Conservation (phyloP, 2,113 vertebrate genomes). For the Scytalopus superciliaris region DNA sequence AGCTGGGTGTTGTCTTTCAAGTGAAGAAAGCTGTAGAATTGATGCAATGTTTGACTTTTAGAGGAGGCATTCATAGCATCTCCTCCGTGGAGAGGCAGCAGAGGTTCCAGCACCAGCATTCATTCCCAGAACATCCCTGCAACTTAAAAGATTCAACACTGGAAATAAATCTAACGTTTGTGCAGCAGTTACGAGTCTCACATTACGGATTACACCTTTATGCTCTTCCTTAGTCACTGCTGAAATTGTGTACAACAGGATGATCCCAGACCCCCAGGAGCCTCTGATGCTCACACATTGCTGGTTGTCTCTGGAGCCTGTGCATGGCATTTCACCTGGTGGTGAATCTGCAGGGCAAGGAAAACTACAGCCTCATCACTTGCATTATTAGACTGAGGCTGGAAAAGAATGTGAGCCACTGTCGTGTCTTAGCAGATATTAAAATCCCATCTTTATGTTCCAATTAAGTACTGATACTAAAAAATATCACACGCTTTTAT, state of each 20-base stretch:
- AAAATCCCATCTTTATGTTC: neutral
- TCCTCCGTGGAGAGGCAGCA: neutral
- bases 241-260: neutral
- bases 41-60: constrained; percentile 42
- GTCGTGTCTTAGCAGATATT: neutral
- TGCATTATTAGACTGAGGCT: neutral
- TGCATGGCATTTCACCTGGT: neutral
- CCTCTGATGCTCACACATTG: neutral
- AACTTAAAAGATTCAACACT: neutral
- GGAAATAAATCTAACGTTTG: neutral
- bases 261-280: neutral
- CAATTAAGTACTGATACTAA: neutral
- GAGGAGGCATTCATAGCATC: neutral
- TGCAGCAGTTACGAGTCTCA: neutral
- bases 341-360: neutral
- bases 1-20: constrained; percentile 48
- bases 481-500: neutral
- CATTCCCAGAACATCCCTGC: neutral
- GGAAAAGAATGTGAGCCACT: neutral
- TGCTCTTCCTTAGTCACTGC: neutral
- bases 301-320: neutral
- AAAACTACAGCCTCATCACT: neutral
- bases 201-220: neutral
- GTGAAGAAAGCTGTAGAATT: constrained; percentile 58
- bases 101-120: constrained; percentile 8